These are phyloP conservation scores for Tetrax tetrax DNA, from an alignment of 2,113 vertebrate genomes.

Conservation along the genomic window DNA sequence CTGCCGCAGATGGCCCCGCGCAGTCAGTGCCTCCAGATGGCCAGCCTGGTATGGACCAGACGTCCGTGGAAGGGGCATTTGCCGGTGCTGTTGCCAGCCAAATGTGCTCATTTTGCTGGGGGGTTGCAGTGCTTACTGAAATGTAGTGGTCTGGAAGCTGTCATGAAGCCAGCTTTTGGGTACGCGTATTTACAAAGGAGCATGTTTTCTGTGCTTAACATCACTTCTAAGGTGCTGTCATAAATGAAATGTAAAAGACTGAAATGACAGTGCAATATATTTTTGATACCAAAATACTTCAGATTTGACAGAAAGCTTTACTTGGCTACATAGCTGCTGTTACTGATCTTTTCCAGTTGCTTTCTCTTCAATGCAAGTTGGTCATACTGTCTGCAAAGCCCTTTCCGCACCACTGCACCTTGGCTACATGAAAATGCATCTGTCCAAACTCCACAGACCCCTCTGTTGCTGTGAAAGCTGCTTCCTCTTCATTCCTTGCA, in stretches of 20 bases:
- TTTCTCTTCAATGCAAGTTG: background rate
- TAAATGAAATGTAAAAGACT: background rate
- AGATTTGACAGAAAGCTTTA: background rate
- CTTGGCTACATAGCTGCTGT: background rate
- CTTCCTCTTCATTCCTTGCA: background rate
- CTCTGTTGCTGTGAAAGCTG: background rate
- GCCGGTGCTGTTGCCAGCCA: background rate
- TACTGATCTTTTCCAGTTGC: accelerated
- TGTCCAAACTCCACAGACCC: background rate
- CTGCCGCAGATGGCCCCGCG: background rate
- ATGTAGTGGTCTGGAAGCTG: background rate
- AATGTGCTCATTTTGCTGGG: background rate
- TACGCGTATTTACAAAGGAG: accelerated
- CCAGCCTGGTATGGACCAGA: background rate
- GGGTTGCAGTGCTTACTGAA: background rate
- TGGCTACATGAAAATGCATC: background rate
- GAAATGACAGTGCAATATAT: background rate
- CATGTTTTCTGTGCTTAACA: background rate
- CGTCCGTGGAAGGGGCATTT: accelerated
- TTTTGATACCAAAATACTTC: background rate
- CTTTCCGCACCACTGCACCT: background rate
- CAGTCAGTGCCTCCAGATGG: background rate
- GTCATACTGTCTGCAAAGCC: background rate
- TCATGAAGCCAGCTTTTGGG: accelerated
- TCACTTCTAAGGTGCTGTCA: accelerated